phyloP scores from a whole-genome alignment of 2,797 vertebrate species.

The Alosa sapidissima region DNA sequence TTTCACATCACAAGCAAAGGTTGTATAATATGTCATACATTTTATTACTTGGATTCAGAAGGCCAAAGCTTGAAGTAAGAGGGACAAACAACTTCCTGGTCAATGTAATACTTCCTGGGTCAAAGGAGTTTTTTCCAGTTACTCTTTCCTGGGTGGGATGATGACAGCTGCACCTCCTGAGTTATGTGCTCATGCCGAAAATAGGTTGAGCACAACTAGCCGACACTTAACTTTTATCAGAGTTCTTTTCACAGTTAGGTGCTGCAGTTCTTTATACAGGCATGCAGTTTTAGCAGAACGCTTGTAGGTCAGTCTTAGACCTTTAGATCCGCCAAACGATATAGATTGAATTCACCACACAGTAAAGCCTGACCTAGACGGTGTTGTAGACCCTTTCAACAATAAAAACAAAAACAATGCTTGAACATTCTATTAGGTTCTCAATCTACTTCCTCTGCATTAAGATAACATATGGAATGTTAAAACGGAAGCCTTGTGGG shows the following conservation, averaged over 20 bases:
- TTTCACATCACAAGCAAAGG: not conserved
- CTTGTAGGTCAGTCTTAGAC: not conserved
- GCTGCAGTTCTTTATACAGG: conserved; percentile 26
- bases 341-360: not conserved
- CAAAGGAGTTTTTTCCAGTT: conserved; percentile 39
- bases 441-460: too few species aligned
- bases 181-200: conserved; percentile 70
- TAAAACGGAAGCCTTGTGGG: too few species aligned
- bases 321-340: not conserved
- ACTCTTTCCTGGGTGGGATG: conserved; percentile 41
- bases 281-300: not conserved
- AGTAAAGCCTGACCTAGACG: not conserved
- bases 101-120: conserved; percentile 27
- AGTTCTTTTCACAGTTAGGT: conserved; percentile 57
- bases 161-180: conserved; percentile 67
- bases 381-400: not conserved
- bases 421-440: too few species aligned
- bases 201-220: conserved; percentile 66
- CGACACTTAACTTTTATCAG: conserved; percentile 68
- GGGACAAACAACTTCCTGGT: not conserved
- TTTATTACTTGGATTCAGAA: too few species aligned
- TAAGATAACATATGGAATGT: too few species aligned
- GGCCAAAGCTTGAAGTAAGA: not conserved
- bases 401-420: too few species aligned
- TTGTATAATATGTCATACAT: too few species aligned